phyloP scores from a whole-genome alignment of 1,140 invertebrate species.

The Dendroctonus ponderosae region DNA sequence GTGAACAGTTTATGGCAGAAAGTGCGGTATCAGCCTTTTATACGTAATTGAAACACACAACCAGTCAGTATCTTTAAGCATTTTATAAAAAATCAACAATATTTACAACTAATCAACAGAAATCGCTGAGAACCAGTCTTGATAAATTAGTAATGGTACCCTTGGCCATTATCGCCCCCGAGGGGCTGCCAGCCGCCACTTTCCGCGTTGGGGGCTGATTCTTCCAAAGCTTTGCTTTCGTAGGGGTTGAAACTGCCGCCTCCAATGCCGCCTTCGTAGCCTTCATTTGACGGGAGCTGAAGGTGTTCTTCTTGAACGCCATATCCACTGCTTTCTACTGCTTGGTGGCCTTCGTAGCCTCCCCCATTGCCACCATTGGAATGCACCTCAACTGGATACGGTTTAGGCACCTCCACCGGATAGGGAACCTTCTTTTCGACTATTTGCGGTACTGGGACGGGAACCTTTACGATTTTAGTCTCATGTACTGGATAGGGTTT shows the following conservation, averaged over 20 bases:
- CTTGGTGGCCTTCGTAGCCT: conserved; percentile 24
- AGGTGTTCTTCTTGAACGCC: conserved; percentile 22
- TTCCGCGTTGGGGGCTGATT: background rate
- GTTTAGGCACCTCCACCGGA: conserved; percentile 46
- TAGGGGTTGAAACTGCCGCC: conserved; percentile 16
- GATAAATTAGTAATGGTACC: background rate
- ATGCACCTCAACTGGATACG: conserved; percentile 43
- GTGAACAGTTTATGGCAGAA: no score
- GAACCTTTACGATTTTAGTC: conserved; percentile 42
- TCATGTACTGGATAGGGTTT: conserved; percentile 42
- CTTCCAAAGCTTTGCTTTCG: conserved; percentile 25
- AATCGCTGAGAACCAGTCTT: background rate
- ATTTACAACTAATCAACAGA: conserved; percentile 1
- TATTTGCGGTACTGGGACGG: conserved; percentile 42
- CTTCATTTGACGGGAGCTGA: conserved; percentile 21
- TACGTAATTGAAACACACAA: no score
- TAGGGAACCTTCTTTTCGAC: conserved; percentile 42
- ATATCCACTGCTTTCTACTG: conserved; percentile 22
- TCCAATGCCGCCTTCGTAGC: conserved; percentile 16
- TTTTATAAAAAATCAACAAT: conserved; percentile 3
- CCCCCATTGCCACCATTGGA: conserved; percentile 8
- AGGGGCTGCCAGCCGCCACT: conserved; percentile 23
- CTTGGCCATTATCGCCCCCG: conserved; percentile 9
- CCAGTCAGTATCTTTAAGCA: background rate
- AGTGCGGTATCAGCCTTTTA: no score